Conservation (phyloP, 2,113 vertebrate genomes). For the Actenoides lindsayi region DNA sequence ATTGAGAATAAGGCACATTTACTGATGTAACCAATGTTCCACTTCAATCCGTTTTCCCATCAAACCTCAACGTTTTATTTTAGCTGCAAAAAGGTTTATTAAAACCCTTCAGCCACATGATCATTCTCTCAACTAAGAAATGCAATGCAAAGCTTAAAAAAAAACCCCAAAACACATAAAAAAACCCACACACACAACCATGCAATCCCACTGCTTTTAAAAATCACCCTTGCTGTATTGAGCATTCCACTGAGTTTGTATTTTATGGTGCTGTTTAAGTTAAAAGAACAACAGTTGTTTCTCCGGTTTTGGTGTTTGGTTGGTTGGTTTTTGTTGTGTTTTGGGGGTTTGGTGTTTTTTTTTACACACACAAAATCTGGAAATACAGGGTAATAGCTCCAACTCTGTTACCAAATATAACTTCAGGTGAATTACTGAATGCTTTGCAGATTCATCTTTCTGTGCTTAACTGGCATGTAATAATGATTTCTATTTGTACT, state of each 20-base stretch:
- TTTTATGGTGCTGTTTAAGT: neutral
- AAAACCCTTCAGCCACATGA: conserved; percentile 7
- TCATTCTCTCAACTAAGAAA: neutral
- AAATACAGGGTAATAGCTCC: neutral
- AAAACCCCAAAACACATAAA: no score
- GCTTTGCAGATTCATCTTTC: neutral
- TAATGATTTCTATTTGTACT: neutral
- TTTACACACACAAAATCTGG: neutral
- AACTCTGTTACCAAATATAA: neutral
- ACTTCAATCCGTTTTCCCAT: conserved; percentile 50
- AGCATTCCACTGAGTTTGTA: neutral
- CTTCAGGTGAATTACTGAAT: neutral
- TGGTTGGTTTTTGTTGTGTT: neutral
- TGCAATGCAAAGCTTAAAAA: neutral
- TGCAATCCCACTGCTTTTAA: neutral
- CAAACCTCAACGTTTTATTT: conserved; percentile 54
- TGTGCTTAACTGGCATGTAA: neutral
- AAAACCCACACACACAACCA: neutral
- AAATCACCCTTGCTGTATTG: neutral
- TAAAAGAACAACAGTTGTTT: neutral
- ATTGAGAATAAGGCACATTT: conserved; percentile 61
- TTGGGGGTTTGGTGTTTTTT: neutral
- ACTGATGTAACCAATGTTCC: conserved; percentile 67
- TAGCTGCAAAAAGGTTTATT: conserved; percentile 60
- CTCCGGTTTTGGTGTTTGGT: neutral